Evolutionary conservation across 2,888 invertebrate species (phyloP).

Genomic region (Melolontha melolontha): DNA sequence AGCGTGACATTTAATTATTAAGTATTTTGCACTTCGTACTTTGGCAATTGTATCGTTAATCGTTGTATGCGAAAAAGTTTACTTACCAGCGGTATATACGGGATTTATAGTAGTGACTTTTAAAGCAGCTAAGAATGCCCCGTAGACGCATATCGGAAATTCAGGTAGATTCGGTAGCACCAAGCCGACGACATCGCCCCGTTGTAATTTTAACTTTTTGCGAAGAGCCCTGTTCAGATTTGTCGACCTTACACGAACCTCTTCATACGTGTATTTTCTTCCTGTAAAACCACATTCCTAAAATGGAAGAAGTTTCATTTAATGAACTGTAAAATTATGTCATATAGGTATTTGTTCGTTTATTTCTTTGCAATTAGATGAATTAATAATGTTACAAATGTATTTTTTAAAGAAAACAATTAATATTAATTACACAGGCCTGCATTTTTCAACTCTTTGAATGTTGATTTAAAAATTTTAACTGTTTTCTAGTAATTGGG

Average conservation of each 20-base stretch:
- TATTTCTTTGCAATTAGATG: too few relatives aligned
- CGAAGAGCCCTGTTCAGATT: slow-evolving; percentile 70
- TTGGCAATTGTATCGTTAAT: not conserved
- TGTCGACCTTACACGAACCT: slow-evolving; percentile 73
- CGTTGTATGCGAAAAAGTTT: slow-evolving; percentile 2
- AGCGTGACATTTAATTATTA: not conserved
- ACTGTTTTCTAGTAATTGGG: too few relatives aligned
- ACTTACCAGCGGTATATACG: slow-evolving; percentile 68
- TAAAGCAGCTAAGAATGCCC: slow-evolving; percentile 77
- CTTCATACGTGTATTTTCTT: slow-evolving; percentile 77
- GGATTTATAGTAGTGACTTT: slow-evolving; percentile 81
- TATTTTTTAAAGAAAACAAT: too few relatives aligned
- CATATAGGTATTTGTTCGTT: too few relatives aligned
- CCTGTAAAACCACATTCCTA: slow-evolving; percentile 82
- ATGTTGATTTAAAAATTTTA: too few relatives aligned
- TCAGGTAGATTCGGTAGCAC: slow-evolving; percentile 84
- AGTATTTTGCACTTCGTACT: slow-evolving; percentile 13
- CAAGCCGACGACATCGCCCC: slow-evolving; percentile 77
- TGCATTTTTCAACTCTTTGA: too few relatives aligned
- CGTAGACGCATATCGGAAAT: slow-evolving; percentile 75
- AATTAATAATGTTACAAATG: too few relatives aligned
- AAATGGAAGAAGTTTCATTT: slow-evolving; percentile 50
- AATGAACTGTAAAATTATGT: not conserved
- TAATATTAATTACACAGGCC: too few relatives aligned
- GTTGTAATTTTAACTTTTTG: slow-evolving; percentile 73